phyloP scores from a whole-genome alignment of 2,888 invertebrate genomes.

The Spilosoma lubricipeda region DNA sequence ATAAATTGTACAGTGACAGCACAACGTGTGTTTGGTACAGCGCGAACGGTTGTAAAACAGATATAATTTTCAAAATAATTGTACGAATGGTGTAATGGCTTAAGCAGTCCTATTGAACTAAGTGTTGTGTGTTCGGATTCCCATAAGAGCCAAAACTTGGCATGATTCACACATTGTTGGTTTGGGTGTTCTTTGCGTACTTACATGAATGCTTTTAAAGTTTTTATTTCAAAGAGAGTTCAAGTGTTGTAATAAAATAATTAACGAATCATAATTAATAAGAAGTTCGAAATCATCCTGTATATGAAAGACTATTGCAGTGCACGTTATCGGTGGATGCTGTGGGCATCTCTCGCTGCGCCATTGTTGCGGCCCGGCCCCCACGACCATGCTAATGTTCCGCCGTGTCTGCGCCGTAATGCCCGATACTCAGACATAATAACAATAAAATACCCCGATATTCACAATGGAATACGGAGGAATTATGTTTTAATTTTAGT shows the following conservation, averaged over 20 bases:
- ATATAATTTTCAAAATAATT: background rate
- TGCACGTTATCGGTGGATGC: slow-evolving; percentile 63
- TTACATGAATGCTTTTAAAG: too few species aligned
- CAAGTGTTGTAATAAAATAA: background rate
- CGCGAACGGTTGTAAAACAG: background rate
- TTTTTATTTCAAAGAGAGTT: too few species aligned
- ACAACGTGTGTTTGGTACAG: background rate
- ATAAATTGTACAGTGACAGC: background rate
- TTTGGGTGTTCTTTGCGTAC: too few species aligned
- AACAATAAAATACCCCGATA: slow-evolving; percentile 54
- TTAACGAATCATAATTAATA: background rate
- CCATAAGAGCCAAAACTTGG: too few species aligned
- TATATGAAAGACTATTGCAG: slow-evolving; percentile 45
- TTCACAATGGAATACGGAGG: slow-evolving; percentile 35
- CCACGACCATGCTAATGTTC: slow-evolving; percentile 52
- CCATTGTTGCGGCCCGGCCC: slow-evolving; percentile 56
- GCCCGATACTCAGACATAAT: slow-evolving; percentile 47
- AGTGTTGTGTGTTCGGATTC: too few species aligned
- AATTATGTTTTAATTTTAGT: slow-evolving; percentile 54
- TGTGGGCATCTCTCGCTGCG: slow-evolving; percentile 59
- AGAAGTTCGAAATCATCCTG: slow-evolving; percentile 40
- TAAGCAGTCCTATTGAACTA: too few species aligned
- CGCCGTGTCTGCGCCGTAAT: slow-evolving; percentile 31
- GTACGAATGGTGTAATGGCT: too few species aligned
- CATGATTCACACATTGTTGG: too few species aligned